Evolutionary conservation across 2,888 invertebrate species (phyloP).

Genomic region (Andricus curvator): DNA sequence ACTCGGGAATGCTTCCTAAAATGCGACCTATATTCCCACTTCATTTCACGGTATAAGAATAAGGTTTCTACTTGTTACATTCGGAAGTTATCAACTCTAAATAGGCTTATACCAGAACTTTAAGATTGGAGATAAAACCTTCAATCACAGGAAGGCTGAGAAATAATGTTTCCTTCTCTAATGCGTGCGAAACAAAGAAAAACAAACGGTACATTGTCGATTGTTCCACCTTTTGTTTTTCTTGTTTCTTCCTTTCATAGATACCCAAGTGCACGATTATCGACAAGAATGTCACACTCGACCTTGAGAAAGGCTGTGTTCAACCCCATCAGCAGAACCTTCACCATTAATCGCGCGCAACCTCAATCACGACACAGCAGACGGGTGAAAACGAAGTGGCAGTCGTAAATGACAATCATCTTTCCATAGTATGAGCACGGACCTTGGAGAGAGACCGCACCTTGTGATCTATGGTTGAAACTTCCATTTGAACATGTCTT

Average conservation of each 20-base stretch:
- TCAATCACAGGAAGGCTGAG: too few species aligned
- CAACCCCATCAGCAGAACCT: background rate
- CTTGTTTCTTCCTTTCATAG: too few species aligned
- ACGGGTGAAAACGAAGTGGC: conserved; percentile 51
- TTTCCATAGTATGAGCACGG: conserved; percentile 54
- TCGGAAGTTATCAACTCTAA: too few species aligned
- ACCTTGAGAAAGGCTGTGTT: background rate
- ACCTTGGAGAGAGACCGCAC: conserved; percentile 51
- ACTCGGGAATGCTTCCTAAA: background rate
- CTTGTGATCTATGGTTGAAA: conserved; percentile 67
- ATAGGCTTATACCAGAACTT: too few species aligned
- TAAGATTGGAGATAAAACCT: too few species aligned
- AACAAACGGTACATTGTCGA: too few species aligned
- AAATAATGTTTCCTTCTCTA: too few species aligned
- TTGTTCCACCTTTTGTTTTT: too few species aligned
- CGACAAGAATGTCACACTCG: background rate
- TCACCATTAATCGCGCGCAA: conserved; percentile 28
- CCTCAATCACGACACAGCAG: conserved; percentile 18
- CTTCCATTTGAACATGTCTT: conserved; percentile 50
- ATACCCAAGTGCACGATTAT: background rate
- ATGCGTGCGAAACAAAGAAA: too few species aligned
- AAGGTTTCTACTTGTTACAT: background rate
- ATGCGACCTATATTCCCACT: conserved; percentile 15
- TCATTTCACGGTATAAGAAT: background rate
- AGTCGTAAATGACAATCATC: conserved; percentile 70